Base-by-base conservation (phyloP, 1,140 invertebrate species). In the Ceratina japonica region DNA sequence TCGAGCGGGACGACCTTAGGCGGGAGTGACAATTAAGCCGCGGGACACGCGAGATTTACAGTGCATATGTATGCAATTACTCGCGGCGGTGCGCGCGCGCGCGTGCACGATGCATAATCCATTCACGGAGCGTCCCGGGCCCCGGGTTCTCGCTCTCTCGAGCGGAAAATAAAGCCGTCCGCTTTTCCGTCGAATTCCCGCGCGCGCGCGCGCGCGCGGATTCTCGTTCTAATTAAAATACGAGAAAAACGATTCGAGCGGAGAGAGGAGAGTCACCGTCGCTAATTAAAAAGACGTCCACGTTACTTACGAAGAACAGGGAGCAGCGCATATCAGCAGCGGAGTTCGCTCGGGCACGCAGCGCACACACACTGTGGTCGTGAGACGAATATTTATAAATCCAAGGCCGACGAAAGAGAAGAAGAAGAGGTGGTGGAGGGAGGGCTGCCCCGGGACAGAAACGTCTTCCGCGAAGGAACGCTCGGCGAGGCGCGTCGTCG, bases 311-410 rank as follows among this genome's bases (percentile, higher is more conserved):
- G 16, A 24, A 18, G 52, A 8, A n/a, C 54, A 10, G 3, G 27
- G 10, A 15, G 24, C 3, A 15, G 22, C 10, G 18, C 66, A 54
- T 54, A 69, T 69, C 49, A 16, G 20, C 4, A 62, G 44, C 16
- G 16, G n/a, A n/a, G n/a, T 18, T 22, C 49, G 56, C 22, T 61
- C 51, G 37, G 10, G 37, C 75, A 22, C 15, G 61, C 15, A 3
- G 65, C 37, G 24, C 54, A 16, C 16, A n/a, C 31, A 44, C 18
- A 24, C 18, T 7, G 4, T 66, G 20, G 15, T 27, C 10, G 24
- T 18, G 2, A 37, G 37, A 37, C 49, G 59, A 72, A 77, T 77
- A 77, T 77, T 77, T 77, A 77, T 77, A 77, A 71, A 77, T 3
- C 13, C 49, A 77, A 77, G 75, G 68, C 18, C 20, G 61, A 1